Conservation (phyloP, 2,797 vertebrate genomes). For the Hemitrygon akajei region DNA sequence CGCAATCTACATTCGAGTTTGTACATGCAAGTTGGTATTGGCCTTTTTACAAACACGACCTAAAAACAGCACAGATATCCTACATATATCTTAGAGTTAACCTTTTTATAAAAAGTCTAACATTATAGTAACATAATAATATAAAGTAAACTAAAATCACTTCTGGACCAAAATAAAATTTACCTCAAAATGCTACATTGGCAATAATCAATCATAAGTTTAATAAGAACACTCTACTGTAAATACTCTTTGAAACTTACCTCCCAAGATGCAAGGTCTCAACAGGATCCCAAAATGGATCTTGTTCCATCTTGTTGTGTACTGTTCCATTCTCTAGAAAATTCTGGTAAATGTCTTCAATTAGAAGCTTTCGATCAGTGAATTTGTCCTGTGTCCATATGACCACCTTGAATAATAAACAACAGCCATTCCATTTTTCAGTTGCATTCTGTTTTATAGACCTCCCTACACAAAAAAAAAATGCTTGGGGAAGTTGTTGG, state of each 20-base stretch:
- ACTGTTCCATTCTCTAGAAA: constrained; percentile 17
- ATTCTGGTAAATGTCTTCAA: neutral
- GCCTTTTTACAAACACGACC: neutral
- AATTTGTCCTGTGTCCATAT: constrained; percentile 20
- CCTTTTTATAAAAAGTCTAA: neutral
- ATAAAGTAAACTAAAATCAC: neutral
- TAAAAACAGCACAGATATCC: neutral
- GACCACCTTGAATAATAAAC: constrained; percentile 18
- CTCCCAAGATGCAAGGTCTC: constrained; percentile 7
- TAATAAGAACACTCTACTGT: neutral
- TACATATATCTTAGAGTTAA: neutral
- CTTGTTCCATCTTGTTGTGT: constrained; percentile 15
- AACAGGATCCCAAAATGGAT: constrained; percentile 21
- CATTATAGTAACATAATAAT: neutral
- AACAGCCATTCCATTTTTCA: neutral
- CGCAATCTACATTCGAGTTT: neutral
- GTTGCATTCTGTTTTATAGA: neutral
- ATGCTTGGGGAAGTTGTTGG: neutral
- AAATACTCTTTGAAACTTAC: neutral
- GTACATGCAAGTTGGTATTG: neutral
- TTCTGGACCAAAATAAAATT: neutral
- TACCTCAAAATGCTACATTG: neutral
- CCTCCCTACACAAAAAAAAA: neutral
- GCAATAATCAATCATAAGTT: neutral
- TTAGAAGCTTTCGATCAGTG: constrained; percentile 22